Evolutionary conservation across 2,113 vertebrate genomes (phyloP).

Genomic region (Pelecanoides urinatrix): DNA sequence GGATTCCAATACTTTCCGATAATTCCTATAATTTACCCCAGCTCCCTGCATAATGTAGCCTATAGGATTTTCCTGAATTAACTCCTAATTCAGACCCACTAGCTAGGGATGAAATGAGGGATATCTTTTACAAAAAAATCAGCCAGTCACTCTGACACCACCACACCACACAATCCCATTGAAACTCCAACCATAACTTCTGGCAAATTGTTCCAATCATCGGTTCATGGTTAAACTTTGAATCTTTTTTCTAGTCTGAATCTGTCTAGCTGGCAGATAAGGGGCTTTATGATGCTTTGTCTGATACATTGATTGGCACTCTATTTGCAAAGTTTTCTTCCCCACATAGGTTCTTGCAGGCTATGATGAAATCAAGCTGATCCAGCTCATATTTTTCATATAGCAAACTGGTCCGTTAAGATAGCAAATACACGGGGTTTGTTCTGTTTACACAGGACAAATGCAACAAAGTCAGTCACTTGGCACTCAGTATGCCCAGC

Average conservation of each 20-base stretch:
- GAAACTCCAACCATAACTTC: neutral
- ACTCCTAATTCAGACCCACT: neutral
- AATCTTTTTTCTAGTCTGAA: neutral
- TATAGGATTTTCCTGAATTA: neutral
- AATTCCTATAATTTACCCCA: neutral
- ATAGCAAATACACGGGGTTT: neutral
- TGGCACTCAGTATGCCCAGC: neutral
- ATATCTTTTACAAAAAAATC: neutral
- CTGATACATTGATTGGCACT: neutral
- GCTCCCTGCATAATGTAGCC: neutral
- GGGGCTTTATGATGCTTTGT: neutral
- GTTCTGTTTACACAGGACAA: neutral
- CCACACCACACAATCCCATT: neutral
- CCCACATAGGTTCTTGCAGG: neutral
- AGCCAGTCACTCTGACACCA: neutral
- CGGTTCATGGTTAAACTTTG: rapidly evolving
- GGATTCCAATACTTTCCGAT: neutral
- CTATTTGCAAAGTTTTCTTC: neutral
- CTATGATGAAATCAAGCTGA: neutral
- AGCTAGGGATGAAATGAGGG: neutral
- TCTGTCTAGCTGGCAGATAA: neutral
- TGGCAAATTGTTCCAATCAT: neutral
- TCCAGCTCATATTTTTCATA: neutral
- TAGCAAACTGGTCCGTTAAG: neutral
- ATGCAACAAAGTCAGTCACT: neutral